Evolutionary conservation across 1,140 invertebrate species (phyloP).

Genomic region (Euura lappo): DNA sequence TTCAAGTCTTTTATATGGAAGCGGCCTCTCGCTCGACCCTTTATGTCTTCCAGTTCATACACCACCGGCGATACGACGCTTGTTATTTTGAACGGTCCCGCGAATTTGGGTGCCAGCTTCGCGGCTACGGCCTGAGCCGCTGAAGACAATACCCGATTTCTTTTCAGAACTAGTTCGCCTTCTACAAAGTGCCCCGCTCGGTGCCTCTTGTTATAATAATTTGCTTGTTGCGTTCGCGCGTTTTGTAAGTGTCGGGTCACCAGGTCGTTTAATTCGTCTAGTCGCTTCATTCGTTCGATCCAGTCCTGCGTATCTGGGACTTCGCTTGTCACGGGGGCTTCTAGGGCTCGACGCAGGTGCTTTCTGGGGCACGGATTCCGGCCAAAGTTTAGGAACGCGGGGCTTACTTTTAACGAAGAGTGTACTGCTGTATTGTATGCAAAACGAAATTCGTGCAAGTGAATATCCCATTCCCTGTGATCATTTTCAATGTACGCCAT

Average conservation of each 20-base stretch:
- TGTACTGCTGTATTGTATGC: no score
- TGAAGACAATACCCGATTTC: constrained; percentile 36
- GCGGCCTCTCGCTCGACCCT: constrained; percentile 11
- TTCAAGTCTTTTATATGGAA: constrained; percentile 21
- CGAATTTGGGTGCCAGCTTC: constrained; percentile 39
- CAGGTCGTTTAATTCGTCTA: constrained; percentile 11
- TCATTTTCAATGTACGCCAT: no score
- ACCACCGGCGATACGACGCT: constrained; percentile 28
- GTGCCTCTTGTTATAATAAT: constrained; percentile 24
- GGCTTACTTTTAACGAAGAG: constrained; percentile 4
- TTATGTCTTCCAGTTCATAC: constrained; percentile 26
- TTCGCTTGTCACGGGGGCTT: not conserved
- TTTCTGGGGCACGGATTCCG: constrained; percentile 10
- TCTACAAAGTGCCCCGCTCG: constrained; percentile 15
- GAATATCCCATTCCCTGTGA: no score
- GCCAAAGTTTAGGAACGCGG: constrained; percentile 23
- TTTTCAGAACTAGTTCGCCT: not conserved
- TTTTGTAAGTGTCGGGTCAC: constrained; percentile 17
- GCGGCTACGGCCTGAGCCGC: constrained; percentile 8
- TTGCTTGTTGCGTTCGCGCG: constrained; percentile 20
- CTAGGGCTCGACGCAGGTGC: not conserved
- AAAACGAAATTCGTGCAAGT: no score
- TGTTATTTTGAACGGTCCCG: constrained; percentile 44
- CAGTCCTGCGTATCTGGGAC: constrained; percentile 12
- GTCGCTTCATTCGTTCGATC: constrained; percentile 19